phyloP scores from a whole-genome alignment of 1,140 invertebrate genomes.

The Solen grandis region DNA sequence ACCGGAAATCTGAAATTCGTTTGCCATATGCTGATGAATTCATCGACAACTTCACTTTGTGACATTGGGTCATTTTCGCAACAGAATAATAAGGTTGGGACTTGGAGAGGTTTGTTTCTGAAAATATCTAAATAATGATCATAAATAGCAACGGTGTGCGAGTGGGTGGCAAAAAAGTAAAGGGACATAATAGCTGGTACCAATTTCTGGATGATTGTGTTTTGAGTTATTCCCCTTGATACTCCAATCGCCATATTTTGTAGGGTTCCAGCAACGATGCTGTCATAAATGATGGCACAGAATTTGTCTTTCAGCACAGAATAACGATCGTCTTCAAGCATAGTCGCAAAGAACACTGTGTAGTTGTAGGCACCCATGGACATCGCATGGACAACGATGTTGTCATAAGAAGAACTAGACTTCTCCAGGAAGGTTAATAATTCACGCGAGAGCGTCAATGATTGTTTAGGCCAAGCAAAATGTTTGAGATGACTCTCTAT shows the following conservation, averaged over 20 bases:
- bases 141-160: slow-evolving; percentile 31
- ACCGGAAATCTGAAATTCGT: slow-evolving; percentile 23
- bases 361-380: slow-evolving; percentile 51
- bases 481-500: slow-evolving; percentile 30
- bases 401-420: background rate
- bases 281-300: slow-evolving; percentile 32
- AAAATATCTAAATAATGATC: slow-evolving; percentile 32
- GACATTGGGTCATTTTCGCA: slow-evolving; percentile 48
- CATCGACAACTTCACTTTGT: slow-evolving; percentile 5
- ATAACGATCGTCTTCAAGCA: slow-evolving; percentile 14
- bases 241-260: slow-evolving; percentile 43
- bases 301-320: slow-evolving; percentile 1
- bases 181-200: slow-evolving; percentile 3
- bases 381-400: slow-evolving; percentile 37
- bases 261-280: slow-evolving; percentile 17
- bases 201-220: background rate
- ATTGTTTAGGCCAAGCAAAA: slow-evolving; percentile 47
- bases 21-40: slow-evolving; percentile 1
- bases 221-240: background rate
- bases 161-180: slow-evolving; percentile 14
- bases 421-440: slow-evolving; percentile 7
- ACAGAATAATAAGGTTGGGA: slow-evolving; percentile 35
- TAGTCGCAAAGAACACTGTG: slow-evolving; percentile 23
- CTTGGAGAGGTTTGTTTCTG: slow-evolving; percentile 37
- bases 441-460: background rate